Evolutionary conservation across 2,888 invertebrate species (phyloP), one percentile per base, ranked within the genome.

Genomic region (Dolomedes plantarius): DNA sequence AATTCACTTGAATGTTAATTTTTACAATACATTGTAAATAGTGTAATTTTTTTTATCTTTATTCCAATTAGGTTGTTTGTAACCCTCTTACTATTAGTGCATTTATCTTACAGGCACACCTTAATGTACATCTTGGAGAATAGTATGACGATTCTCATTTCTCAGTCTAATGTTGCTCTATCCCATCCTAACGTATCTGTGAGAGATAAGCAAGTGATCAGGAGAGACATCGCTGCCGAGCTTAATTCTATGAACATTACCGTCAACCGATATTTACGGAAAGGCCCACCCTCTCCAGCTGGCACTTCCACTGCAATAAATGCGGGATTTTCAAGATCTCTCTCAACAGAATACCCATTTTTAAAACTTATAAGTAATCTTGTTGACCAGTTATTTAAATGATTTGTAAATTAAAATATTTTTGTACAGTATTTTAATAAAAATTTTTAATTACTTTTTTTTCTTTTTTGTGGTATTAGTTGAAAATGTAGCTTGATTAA

Each of bases 221-320:
- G 91, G 80, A 86, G 91, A 79, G 92, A 92, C 88, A 90, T 92
- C 3, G 90, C 91, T 13, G 90, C 91, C 31, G 92, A 92, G 90
- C 88, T 92, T 9, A 82, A 75, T 28, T 76, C 83, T 28, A 79
- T 87, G 56, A 79, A 75, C 23, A 78, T 79, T 29, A 75, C 79
- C 2, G 69, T 87, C n/a, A 83, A 83, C 28, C 69, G 87, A 27
- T 87, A 71, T 36, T 39, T 87, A 11, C 56, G 87, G 1, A 75
- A 76, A 65, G 83, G 87, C 6, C 83, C 87, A 3, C 67, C 75
- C 5, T 83, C 83, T 6, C 83, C 87, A 23, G 75, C 78, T 41
- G 73, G 72, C 3, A 56, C 27, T 9, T 13, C 73, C 11, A n/a
- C n/a, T n/a, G n/a, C n/a, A n/a, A n/a, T n/a, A n/a, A n/a, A n/a